Base-by-base conservation (phyloP, 2,888 invertebrate species). In the Drosophila meridionalis region DNA sequence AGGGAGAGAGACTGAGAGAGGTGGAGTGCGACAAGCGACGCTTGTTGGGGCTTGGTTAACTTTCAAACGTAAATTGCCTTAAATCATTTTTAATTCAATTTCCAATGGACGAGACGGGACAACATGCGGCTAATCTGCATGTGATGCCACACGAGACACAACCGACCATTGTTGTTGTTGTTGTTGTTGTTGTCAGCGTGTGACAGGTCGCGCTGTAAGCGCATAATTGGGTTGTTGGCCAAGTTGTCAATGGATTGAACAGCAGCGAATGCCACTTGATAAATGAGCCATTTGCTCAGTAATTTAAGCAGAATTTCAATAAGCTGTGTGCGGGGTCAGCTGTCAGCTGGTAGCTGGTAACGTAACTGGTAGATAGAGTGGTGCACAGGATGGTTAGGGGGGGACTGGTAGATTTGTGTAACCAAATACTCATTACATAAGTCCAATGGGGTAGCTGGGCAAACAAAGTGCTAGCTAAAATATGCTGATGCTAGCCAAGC, bases 381-480 rank as follows among this genome's bases (percentile, higher is more conserved):
- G 43, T 65, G 52, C 36, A 36, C 48, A n/a, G 53, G 12, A 9
- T 50, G 50, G 4, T 4, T 32, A 34, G 56, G 14, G 48, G 28
- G 8, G 8, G 34, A 55, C n/a, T 7, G 52, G 52, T 8, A 76
- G 87, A 83, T 86, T 83, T 77, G 81, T 88, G 86, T 87, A 89
- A 87, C 87, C 81, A 83, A 87, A 87, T 89, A 87, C 87, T 89
- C 87, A 87, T 87, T 87, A 87, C 89, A 89, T 89, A 87, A 87
- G 85, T 70, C 71, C 63, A 58, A 53, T 42, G 36, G 69, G 71
- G 59, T 72, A 72, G 65, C 76, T 74, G 71, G 77, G 80, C 87
- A 86, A 86, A 88, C 82, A 85, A 55, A 69, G 53, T 70, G 59
- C 59, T 53, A 56, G 68, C 42, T 68, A 73, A 80, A 87, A 82